phyloP scores from a whole-genome alignment of 1,140 invertebrate species.

The Lepidostoma basale region DNA sequence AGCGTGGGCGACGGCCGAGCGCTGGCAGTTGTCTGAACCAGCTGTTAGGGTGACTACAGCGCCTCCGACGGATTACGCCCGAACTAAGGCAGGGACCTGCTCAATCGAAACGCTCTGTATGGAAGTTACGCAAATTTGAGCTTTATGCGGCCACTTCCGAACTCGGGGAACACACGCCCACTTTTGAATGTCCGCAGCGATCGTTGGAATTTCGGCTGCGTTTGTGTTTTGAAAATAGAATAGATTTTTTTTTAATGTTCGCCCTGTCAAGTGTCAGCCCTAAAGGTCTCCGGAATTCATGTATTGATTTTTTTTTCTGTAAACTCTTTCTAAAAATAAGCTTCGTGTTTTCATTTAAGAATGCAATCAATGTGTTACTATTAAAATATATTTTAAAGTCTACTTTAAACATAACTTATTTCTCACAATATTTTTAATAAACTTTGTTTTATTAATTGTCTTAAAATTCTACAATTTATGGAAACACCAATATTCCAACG shows the following conservation, averaged over 20 bases:
- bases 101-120: conserved; percentile 28
- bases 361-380: too few species aligned
- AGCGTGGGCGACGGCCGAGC: conserved; percentile 24
- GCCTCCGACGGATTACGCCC: conserved; percentile 5
- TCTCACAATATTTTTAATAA: too few species aligned
- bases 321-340: neutral
- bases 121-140: conserved; percentile 26
- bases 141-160: conserved; percentile 17
- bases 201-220: conserved; percentile 1
- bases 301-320: neutral
- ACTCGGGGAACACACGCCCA: conserved; percentile 31
- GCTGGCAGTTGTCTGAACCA: conserved; percentile 33
- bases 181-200: conserved; percentile 27
- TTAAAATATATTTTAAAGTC: too few species aligned
- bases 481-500: too few species aligned
- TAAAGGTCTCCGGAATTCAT: neutral
- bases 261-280: neutral
- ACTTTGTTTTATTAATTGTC: too few species aligned
- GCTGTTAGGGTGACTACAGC: conserved; percentile 23
- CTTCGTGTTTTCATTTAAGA: too few species aligned
- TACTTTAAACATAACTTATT: too few species aligned
- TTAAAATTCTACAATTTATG: too few species aligned
- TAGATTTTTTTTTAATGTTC: neutral
- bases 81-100: conserved; percentile 17
- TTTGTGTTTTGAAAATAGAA: neutral